phyloP scores from a whole-genome alignment of 2,113 vertebrate genomes.

The Nesogale talazaci region DNA sequence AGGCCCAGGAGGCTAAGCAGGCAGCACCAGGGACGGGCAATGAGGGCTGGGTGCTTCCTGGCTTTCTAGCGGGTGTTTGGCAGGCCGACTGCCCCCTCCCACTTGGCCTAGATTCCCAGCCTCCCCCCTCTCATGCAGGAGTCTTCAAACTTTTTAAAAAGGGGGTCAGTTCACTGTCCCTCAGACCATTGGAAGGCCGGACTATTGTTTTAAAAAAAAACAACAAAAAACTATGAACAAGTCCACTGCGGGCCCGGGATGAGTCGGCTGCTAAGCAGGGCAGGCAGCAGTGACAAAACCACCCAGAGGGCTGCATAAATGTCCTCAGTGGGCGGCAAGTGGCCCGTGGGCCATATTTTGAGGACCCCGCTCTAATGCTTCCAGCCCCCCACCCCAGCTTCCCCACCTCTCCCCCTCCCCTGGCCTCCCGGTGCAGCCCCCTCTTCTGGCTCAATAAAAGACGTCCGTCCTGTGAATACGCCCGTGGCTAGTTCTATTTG shows the following conservation, averaged over 20 bases:
- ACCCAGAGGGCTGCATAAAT: too few relatives aligned
- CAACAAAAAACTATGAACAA: too few relatives aligned
- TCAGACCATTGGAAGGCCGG: too few relatives aligned
- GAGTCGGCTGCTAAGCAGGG: too few relatives aligned
- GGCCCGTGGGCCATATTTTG: too few relatives aligned
- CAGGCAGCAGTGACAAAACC: too few relatives aligned
- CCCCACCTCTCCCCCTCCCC: neutral
- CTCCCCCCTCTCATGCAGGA: neutral
- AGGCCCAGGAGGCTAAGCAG: too few relatives aligned
- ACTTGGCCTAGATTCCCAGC: neutral
- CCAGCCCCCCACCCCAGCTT: neutral
- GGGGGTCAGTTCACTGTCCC: too few relatives aligned
- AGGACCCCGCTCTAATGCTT: neutral
- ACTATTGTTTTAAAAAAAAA: too few relatives aligned
- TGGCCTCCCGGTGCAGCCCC: neutral
- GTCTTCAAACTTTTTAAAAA: too few relatives aligned
- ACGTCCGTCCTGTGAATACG: constrained; percentile 73
- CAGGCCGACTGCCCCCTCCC: neutral
- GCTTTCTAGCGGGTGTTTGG: neutral
- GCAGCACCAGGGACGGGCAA: neutral
- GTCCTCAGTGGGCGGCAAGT: too few relatives aligned
- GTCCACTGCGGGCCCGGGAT: too few relatives aligned
- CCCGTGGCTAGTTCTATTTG: constrained; percentile 75
- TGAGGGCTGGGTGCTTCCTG: neutral
- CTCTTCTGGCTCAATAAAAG: constrained; percentile 77